Base-by-base conservation (phyloP, 2,888 invertebrate species). In the Chelonus formosanus region DNA sequence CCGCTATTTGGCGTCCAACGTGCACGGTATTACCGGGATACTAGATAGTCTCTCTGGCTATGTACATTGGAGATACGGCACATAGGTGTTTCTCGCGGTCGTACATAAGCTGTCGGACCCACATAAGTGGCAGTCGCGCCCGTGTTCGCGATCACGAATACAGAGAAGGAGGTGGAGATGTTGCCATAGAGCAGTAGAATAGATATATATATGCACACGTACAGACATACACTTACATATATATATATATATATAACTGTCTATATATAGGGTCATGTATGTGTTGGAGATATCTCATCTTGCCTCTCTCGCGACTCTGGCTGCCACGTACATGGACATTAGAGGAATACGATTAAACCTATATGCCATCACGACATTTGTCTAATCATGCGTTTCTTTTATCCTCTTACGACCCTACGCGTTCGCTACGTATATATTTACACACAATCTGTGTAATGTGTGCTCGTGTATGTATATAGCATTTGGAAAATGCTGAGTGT, bases 11-110 rank as follows among this genome's bases (percentile, higher is more conserved):
- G 78, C 77, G 77, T 78, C 75, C 78, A 72, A 76, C 80, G 79
- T 78, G 79, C 78, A 76, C 76, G 77, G 80, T 80, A 81, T 80
- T 83, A 83, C 81, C 77, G 78, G 80, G 63, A 81, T 80, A 80
- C 78, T 74, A 78, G 80, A 40, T 40, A 40, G 40, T 40, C 40
- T 6, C 6, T 40, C 40, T 40, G 40, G 4, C 40, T 61, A 64
- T 64, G 64, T 61, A 60, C 61, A 53, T 8, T 57, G 53, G 58
- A 58, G 58, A 45, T 53, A 62, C 52, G 31, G 54, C 55, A 67
- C 55, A 63, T 63, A 63, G 63, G 63, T 66, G 56, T 66, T 66
- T 66, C 65, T 66, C 65, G 65, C 65, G 65, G 55, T 55, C 55
- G 50, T 55, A 68, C 53, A 68, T 57, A 68, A 68, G 56, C 58